A percentile compares a stretch with the other conserved stretches of the same genome.
These are phyloP conservation scores for Caprella mutica DNA, from an alignment of 2,888 invertebrate species.

Conservation along the genomic window DNA sequence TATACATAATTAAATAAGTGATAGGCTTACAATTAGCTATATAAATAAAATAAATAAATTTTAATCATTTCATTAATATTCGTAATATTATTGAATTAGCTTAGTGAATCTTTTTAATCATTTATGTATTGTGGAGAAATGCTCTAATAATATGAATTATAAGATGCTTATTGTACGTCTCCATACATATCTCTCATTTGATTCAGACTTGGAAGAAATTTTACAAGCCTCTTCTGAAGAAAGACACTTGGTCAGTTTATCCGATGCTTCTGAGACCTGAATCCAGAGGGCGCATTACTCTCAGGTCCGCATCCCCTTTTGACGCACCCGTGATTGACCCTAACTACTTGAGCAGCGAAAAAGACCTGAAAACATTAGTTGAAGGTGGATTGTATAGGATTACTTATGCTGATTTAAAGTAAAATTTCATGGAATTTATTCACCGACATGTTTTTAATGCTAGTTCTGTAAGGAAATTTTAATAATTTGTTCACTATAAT, in stretches of 20 bases:
- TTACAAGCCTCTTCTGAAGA: slow-evolving; percentile 57
- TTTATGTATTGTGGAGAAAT: background rate
- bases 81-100: background rate
- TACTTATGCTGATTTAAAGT: too few relatives aligned
- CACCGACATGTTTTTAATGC: too few relatives aligned
- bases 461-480: too few relatives aligned
- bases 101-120: background rate
- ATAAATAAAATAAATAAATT: slow-evolving; percentile 11
- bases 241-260: slow-evolving; percentile 67
- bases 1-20: slow-evolving; percentile 11
- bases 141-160: too few relatives aligned
- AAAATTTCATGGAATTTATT: too few relatives aligned
- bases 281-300: slow-evolving; percentile 65
- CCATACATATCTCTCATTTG: background rate
- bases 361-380: slow-evolving; percentile 63
- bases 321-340: slow-evolving; percentile 74
- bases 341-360: slow-evolving; percentile 77
- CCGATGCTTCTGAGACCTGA: slow-evolving; percentile 83
- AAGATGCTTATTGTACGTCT: background rate
- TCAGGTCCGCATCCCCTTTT: slow-evolving; percentile 64
- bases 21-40: too few relatives aligned
- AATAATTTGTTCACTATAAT: too few relatives aligned
- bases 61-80: background rate
- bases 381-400: too few relatives aligned
- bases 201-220: slow-evolving; percentile 39